Percentiles rank a stretch among this genome's conserved stretches.
Evolutionary conservation across 2,888 invertebrate genomes (phyloP).

Genomic region (Melinaea marsaeus): DNA sequence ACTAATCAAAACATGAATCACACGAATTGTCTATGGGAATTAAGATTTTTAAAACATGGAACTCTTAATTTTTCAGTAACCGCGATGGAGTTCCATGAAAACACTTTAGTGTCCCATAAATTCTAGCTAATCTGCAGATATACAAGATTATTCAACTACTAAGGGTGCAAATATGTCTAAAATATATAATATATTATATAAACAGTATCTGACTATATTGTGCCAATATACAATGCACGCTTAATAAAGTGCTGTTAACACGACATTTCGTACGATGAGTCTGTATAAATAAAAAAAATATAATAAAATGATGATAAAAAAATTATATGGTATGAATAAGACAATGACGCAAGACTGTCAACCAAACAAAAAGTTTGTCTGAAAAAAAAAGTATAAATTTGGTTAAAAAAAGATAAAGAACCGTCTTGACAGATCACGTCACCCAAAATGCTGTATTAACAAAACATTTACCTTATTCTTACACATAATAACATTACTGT

Average conservation of each 20-base stretch:
- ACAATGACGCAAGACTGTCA: too few species aligned
- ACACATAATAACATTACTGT: constrained; percentile 73
- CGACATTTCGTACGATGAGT: constrained; percentile 21
- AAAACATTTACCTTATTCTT: constrained; percentile 46
- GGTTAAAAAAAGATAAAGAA: too few species aligned
- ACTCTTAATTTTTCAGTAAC: neutral
- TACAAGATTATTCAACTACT: constrained; percentile 72
- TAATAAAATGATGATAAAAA: too few species aligned
- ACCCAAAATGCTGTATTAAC: constrained; percentile 22
- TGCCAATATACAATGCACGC: constrained; percentile 74
- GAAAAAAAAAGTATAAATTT: neutral
- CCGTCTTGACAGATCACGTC: neutral
- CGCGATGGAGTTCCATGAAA: constrained; percentile 15
- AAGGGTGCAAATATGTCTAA: constrained; percentile 77
- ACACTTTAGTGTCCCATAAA: constrained; percentile 47
- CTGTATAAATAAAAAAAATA: neutral
- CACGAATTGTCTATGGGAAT: constrained; percentile 17
- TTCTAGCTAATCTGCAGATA: constrained; percentile 73
- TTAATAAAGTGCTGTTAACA: constrained; percentile 45
- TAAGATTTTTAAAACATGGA: neutral
- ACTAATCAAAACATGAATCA: constrained; percentile 56
- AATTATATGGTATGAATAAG: too few species aligned
- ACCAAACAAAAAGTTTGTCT: neutral
- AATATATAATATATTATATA: constrained; percentile 71
- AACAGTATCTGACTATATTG: constrained; percentile 65